Base-by-base conservation (phyloP, 2,888 invertebrate genomes). In the Trissoscelio sp. region DNA sequence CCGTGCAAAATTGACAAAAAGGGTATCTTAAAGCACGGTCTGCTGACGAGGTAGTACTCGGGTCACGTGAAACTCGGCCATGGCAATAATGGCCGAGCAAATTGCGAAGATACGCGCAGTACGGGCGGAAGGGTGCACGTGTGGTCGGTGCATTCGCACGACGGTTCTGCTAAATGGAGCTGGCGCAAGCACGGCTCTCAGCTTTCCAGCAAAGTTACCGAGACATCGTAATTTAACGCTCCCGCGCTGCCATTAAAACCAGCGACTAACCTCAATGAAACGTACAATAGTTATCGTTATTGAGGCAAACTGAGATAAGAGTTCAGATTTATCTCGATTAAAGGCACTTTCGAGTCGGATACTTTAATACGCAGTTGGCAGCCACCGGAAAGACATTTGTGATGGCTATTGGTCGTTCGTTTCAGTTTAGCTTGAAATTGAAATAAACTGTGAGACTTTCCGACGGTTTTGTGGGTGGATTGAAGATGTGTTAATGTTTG, bases 221-320 rank as follows among this genome's bases (percentile, higher is more conserved):
- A 82, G 85, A 84, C 82, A 82, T 48, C 62, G 82, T 79, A 85
- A 86, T 87, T 83, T 83, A 82, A 75, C 58, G 58, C 53, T 79
- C 58, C 51, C 31, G 58, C 60, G 55, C 34, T 64, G 53, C 60
- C 81, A 70, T 78, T 78, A 78, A 70, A 9, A 22, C 55, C 20
- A 44, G 18, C 16, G 42, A 22, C n/a, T 48, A 58, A 37, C 58
- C 37, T 58, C 70, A 18, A 48, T 48, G 46, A 58, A 70, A 58
- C 58, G 57, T 58, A n/a, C 58, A 24, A 70, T 58, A 14, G 70
- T 57, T 57, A 70, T 58, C 58, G 48, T 58, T 48, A 70, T 48
- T 37, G 37, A n/a, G 12, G n/a, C 12, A 39, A 24, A 24, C 64
- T 9, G 16, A 66, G 22, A 66, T 66, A 66, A 42, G 39, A 20